Conservation (phyloP, 2,113 vertebrate species). For the Galemys pyrenaicus region DNA sequence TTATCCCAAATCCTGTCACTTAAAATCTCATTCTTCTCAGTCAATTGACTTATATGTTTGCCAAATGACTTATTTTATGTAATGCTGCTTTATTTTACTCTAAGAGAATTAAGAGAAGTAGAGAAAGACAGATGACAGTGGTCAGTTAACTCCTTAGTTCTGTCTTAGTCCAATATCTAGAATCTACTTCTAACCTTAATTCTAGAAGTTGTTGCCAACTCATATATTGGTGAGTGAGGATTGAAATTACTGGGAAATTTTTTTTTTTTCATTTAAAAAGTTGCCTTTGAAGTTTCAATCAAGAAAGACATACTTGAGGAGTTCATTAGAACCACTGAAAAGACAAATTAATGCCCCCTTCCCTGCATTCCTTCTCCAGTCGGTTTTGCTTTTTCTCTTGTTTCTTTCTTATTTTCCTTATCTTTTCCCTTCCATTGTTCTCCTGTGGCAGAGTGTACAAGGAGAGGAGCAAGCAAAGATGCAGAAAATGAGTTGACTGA, state of each 20-base stretch:
- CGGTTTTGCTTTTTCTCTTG: not conserved
- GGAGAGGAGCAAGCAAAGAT: not conserved
- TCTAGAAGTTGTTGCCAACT: not conserved
- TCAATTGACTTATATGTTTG: not conserved
- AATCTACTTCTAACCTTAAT: not conserved
- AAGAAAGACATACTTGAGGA: not conserved
- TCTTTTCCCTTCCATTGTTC: not conserved
- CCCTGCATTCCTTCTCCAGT: not conserved
- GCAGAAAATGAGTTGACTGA: not conserved
- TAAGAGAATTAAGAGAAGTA: not conserved
- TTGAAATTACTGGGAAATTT: not conserved
- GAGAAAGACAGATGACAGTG: not conserved
- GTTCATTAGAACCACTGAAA: not conserved
- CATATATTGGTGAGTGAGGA: not conserved
- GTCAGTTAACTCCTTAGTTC: not conserved
- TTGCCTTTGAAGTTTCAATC: conserved; percentile 5
- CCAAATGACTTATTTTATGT: not conserved
- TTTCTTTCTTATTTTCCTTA: not conserved
- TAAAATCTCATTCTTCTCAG: not conserved
- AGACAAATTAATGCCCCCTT: not conserved
- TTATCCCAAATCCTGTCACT: not conserved
- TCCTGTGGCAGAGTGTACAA: not conserved
- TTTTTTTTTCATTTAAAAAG: not conserved
- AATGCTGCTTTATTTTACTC: not conserved
- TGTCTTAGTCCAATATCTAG: not conserved